These are phyloP conservation scores for Propithecus perrieri DNA, from an alignment of 2,797 vertebrate species.

Conservation along the genomic window DNA sequence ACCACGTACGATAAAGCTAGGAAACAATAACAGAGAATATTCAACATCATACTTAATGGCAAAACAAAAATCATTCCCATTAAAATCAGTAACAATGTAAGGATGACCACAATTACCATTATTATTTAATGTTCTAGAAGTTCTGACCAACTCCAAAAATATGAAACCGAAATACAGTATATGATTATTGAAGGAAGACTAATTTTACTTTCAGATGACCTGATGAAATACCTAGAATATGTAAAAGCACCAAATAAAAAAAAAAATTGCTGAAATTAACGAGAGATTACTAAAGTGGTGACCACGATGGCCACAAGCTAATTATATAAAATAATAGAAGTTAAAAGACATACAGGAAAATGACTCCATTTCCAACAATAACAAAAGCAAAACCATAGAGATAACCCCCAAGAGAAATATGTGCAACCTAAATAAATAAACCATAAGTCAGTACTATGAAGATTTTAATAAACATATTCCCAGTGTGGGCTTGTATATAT, in stretches of 20 bases:
- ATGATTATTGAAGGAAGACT: neutral
- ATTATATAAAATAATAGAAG: neutral
- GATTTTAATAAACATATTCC: neutral
- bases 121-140: neutral
- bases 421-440: neutral
- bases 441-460: neutral
- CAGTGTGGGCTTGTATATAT: neutral
- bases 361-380: neutral
- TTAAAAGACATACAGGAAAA: neutral
- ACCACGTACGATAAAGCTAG: neutral
- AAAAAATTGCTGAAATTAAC: neutral
- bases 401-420: neutral
- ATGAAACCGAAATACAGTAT: neutral
- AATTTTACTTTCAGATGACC: neutral
- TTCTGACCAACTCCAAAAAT: neutral
- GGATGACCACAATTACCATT: neutral
- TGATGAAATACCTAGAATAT: constrained; percentile 25
- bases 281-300: neutral
- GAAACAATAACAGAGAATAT: neutral
- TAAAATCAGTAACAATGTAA: neutral
- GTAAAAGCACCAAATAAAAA: constrained; percentile 6
- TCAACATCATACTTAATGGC: neutral
- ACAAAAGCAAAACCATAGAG: neutral
- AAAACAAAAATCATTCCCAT: constrained; percentile 6
- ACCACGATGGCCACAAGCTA: neutral